These are phyloP conservation scores for Andricus quercusramuli DNA, from an alignment of 2,888 invertebrate species.

Conservation along the genomic window DNA sequence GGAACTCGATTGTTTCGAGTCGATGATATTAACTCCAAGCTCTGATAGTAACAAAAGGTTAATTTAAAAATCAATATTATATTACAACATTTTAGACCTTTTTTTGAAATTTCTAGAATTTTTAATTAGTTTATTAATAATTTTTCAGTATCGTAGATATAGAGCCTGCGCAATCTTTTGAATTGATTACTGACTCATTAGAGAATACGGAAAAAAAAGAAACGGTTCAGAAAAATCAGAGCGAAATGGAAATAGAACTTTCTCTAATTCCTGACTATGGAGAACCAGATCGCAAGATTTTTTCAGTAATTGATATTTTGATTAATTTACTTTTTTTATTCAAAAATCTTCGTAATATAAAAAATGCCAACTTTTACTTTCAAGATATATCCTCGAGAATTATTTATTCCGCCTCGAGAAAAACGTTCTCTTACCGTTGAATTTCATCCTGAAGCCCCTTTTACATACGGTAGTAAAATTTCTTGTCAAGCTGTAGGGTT, in stretches of 20 bases:
- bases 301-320: conserved; percentile 51
- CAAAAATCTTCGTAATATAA: too few relatives aligned
- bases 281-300: conserved; percentile 48
- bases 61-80: too few relatives aligned
- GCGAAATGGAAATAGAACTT: conserved; percentile 56
- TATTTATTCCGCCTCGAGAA: conserved; percentile 60
- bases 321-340: neutral
- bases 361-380: conserved; percentile 32
- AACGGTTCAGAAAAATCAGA: conserved; percentile 19
- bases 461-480: conserved; percentile 5
- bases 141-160: neutral
- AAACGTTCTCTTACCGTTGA: conserved; percentile 53
- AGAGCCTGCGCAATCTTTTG: neutral
- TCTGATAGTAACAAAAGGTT: neutral
- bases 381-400: conserved; percentile 61
- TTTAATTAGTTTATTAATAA: neutral
- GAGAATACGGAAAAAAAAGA: neutral
- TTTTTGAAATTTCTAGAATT: too few relatives aligned
- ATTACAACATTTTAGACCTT: neutral
- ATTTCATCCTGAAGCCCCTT: conserved; percentile 43
- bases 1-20: neutral
- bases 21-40: neutral
- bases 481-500: neutral
- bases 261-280: conserved; percentile 65
- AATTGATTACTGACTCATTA: neutral